A percentile compares a stretch with the other conserved stretches of the same genome.
These are phyloP conservation scores for Rhopalosiphum maidis DNA, from an alignment of 1,140 invertebrate species.

Conservation along the genomic window DNA sequence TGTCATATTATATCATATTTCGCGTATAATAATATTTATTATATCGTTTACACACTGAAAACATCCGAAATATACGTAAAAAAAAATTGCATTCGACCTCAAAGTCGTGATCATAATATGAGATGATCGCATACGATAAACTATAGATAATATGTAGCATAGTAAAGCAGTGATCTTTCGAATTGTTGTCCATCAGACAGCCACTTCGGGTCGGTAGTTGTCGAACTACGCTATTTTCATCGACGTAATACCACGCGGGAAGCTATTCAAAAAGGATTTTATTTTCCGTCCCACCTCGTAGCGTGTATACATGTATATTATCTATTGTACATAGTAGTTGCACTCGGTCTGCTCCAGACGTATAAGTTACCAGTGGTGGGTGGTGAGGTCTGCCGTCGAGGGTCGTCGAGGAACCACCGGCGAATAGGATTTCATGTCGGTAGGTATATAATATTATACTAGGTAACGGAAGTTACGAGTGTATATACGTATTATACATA, in stretches of 20 bases:
- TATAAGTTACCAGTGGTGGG: background rate
- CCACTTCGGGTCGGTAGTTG: background rate
- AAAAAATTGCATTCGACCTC: background rate
- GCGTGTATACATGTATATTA: no score
- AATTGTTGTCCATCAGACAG: background rate
- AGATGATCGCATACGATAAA: background rate
- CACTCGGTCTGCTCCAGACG: background rate
- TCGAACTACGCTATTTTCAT: background rate
- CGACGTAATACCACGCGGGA: background rate
- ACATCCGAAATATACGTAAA: background rate
- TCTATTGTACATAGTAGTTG: no score
- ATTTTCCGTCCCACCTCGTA: background rate
- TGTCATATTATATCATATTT: background rate
- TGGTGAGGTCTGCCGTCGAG: background rate
- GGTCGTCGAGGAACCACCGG: background rate
- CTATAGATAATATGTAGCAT: background rate
- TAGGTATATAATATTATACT: background rate
- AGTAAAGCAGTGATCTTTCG: background rate
- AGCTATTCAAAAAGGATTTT: background rate
- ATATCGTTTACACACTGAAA: background rate
- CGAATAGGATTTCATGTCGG: background rate
- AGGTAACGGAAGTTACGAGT: background rate
- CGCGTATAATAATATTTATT: background rate
- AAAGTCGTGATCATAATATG: background rate
- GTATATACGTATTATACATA: background rate